Evolutionary conservation across 2,113 vertebrate genomes (phyloP), one percentile per base, ranked within the genome.

Genomic region (Lontra canadensis): DNA sequence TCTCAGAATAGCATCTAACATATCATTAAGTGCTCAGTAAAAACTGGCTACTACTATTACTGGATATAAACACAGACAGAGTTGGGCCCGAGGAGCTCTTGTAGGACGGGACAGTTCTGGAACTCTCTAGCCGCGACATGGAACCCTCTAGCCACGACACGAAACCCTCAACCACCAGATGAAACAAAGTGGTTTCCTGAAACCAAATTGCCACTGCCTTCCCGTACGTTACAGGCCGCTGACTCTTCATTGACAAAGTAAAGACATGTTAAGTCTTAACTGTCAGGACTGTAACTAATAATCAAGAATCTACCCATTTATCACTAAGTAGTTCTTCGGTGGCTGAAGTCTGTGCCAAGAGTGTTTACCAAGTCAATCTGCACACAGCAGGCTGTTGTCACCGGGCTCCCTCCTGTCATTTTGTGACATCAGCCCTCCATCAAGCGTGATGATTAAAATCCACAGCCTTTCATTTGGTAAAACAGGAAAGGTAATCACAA

Each of bases 401-500:
- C 29, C 0, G 10, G 21, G 49, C 25, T 96, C 47, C 20, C 57
- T 96, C 49, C 85, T 84, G n/a, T 81, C 94, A 65, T 82, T 96
- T 84, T 67, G 18, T 49, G 86, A 79, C 80, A 87, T 29, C 12
- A 69, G n/a, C 21, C 44, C 36, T 90, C 49, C 52, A 73, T 94
- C 81, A 88, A 49, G 55, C 31, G 44, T 9, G 29, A 88, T n/a
- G 71, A 90, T 88, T 85, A 82, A 36, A 47, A 95, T 57, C n/a
- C 39, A 73, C 83, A 82, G 6, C 83, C 69, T 73, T 92, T 82
- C 80, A 76, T 88, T 84, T 92, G 84, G 65, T 95, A 82, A 97
- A 96, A 74, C 52, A 90, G 44, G 80, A 92, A 92, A 94, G 76
- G 55, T 83, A 61, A 96, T 80, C 90, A 44, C 42, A 57, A 84